Evolutionary conservation across 2,888 invertebrate genomes (phyloP), one percentile per base, ranked within the genome.

Genomic region (Cephus pulcher): DNA sequence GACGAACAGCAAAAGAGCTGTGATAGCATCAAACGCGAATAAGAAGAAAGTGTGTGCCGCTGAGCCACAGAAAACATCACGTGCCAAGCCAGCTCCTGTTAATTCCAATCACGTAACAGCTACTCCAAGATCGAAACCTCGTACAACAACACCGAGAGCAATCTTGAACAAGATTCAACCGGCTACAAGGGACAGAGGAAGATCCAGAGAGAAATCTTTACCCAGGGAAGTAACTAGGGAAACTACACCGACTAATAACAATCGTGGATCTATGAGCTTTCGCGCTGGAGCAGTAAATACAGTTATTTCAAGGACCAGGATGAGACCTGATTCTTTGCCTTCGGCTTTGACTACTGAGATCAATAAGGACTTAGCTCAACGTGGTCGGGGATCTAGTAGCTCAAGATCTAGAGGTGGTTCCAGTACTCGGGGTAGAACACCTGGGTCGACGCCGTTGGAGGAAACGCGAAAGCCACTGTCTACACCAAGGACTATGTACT

Each of bases 21-120:
- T 75, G 34, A 71, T 81, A 11, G 69, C 82, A 11, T 75, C 86
- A 4, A 35, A 78, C 1, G 82, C 76, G 12, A 80, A 76, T 35
- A 94, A 94, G 80, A 95, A 94, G 85, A 95, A 94, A 89, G 93
- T 94, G 15, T 93, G 93, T 74, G 92, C 93, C 80, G 89, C 93
- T 34, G 95, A 95, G 82, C 68, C 70, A 37, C 34, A 32, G 11
- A 80, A 73, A 11, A 80, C 33, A 73, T 34, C 75, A 32, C 86
- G 88, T 11, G 78, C 84, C 4, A 87, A 88, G 80, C 87, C 80
- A 77, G 77, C 32, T 35, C 79, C n/a, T 80, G 80, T 75, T 11
- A 76, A 56, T 34, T 56, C 34, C 40, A 35, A 33, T 74, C 71
- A 71, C 71, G 34, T 71, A 32, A 15, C 15, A 23, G 90, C 91